Evolutionary conservation across 2,888 invertebrate species (phyloP).

Genomic region (Nephrotoma appendiculata): DNA sequence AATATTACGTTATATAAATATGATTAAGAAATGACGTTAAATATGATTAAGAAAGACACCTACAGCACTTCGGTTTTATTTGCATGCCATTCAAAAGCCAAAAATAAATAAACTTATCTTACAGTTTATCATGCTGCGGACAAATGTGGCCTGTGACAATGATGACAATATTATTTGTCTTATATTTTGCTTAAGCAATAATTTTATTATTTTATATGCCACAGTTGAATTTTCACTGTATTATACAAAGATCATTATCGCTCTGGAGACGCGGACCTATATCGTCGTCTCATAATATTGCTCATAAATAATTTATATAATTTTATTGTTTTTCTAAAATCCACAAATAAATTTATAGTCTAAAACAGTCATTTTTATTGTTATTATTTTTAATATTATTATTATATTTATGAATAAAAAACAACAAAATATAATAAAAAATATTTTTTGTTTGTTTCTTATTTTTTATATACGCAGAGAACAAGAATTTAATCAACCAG

Average conservation of each 20-base stretch:
- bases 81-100: not conserved
- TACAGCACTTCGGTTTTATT: not conserved
- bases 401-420: not conserved
- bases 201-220: not conserved
- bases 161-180: not conserved
- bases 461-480: not conserved
- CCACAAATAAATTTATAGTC: not conserved
- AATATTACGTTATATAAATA: not conserved
- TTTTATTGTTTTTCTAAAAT: not conserved
- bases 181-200: not conserved
- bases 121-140: not conserved
- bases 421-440: not conserved
- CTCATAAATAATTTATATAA: not conserved
- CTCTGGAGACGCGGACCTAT: not conserved
- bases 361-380: not conserved
- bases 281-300: not conserved
- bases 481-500: not conserved
- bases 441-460: not conserved
- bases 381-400: not conserved
- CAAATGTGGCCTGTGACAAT: not conserved
- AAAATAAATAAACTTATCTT: not conserved
- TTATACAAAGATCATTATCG: not conserved
- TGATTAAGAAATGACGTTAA: not conserved
- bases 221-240: not conserved
- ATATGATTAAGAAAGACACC: not conserved